These are phyloP conservation scores for Agonum fuliginosum DNA, from an alignment of 2,888 invertebrate genomes.

Conservation along the genomic window DNA sequence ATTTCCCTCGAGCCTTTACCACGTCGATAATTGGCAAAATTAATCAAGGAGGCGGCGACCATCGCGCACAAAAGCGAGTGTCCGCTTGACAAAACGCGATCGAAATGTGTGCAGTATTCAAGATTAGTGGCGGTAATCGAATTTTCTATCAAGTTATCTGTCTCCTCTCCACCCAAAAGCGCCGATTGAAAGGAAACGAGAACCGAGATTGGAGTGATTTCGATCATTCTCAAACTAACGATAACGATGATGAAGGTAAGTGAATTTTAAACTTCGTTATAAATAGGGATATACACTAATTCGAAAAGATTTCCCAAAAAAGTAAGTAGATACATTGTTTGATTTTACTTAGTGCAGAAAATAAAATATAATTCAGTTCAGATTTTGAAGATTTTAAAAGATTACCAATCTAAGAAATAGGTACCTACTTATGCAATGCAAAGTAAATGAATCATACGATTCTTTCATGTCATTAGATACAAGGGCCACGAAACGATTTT, in stretches of 20 bases:
- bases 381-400: too few relatives aligned
- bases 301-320: too few relatives aligned
- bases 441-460: too few relatives aligned
- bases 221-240: neutral
- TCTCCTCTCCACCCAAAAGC: too few relatives aligned
- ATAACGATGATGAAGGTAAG: neutral
- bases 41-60: neutral
- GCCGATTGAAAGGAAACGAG: neutral
- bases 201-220: conserved; percentile 3
- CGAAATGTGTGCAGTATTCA: conserved; percentile 32
- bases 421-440: too few relatives aligned
- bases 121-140: conserved; percentile 40
- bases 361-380: too few relatives aligned
- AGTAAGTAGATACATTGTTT: too few relatives aligned
- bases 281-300: neutral
- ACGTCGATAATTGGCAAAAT: conserved; percentile 38
- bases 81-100: conserved; percentile 31
- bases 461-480: too few relatives aligned
- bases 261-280: neutral
- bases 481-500: too few relatives aligned
- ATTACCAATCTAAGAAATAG: too few relatives aligned
- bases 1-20: neutral
- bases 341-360: too few relatives aligned
- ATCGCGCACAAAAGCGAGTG: conserved; percentile 10
- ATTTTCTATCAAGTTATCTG: conserved; percentile 10